Evolutionary conservation across 2,113 vertebrate species (phyloP).

Genomic region (Atherinomorus stipes): DNA sequence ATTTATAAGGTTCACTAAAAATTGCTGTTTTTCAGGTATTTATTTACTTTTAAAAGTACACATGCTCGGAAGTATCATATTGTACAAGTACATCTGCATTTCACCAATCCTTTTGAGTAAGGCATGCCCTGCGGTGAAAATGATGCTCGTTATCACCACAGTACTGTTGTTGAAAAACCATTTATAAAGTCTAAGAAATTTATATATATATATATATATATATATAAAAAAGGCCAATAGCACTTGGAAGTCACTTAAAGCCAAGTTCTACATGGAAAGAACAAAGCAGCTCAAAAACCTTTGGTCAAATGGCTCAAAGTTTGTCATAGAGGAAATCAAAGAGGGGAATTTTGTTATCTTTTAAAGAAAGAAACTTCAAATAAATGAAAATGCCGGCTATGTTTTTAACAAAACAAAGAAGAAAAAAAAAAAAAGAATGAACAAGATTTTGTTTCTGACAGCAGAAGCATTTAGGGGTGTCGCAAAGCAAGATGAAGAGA

Average conservation of each 20-base stretch:
- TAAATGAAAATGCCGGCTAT: slow-evolving; percentile 1
- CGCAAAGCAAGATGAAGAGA: slow-evolving; percentile 32
- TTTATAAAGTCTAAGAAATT: slow-evolving; percentile 12
- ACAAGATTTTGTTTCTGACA: slow-evolving; percentile 36
- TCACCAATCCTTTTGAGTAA: slow-evolving; percentile 10
- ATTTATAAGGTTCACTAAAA: slow-evolving; percentile 32
- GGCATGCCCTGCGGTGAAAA: background rate
- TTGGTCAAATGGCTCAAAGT: slow-evolving; percentile 16
- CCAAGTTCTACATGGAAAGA: slow-evolving; percentile 13
- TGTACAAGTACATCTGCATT: slow-evolving; percentile 6
- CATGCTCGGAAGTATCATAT: background rate
- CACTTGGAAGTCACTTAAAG: slow-evolving; percentile 1
- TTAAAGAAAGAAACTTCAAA: slow-evolving; percentile 13
- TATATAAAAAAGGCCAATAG: slow-evolving; percentile 21
- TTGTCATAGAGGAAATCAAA: background rate
- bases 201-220: too few relatives aligned
- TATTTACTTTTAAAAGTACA: background rate
- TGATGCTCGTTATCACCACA: slow-evolving; percentile 27
- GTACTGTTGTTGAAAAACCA: background rate
- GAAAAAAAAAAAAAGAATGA: slow-evolving; percentile 28
- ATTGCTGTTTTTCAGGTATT: background rate
- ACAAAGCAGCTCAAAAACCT: slow-evolving; percentile 23
- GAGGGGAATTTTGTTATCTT: background rate
- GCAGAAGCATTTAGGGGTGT: slow-evolving; percentile 50
- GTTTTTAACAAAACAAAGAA: slow-evolving; percentile 21